phyloP scores from a whole-genome alignment of 2,888 invertebrate species.

The Theretra japonica region DNA sequence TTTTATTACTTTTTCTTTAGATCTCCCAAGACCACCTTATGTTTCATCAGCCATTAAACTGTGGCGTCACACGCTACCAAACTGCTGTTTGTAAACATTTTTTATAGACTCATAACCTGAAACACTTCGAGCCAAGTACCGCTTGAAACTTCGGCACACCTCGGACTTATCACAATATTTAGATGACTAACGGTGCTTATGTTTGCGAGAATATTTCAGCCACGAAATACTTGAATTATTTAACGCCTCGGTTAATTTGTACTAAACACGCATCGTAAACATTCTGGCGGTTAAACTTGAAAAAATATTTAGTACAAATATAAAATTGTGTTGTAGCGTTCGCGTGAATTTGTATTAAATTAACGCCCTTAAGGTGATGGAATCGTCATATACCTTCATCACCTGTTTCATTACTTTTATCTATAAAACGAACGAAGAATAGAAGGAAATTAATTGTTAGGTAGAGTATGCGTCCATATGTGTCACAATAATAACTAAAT shows the following conservation, averaged over 20 bases:
- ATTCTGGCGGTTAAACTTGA: neutral
- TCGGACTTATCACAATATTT: conserved; percentile 9
- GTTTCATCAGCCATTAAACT: conserved; percentile 23
- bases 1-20: conserved; percentile 24
- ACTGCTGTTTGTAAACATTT: conserved; percentile 27
- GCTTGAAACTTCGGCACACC: conserved; percentile 3
- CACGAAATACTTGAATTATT: neutral
- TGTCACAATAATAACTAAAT: no score
- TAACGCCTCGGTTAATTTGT: neutral
- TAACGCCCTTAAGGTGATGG: no score
- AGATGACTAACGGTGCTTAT: conserved; percentile 6
- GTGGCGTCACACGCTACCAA: conserved; percentile 4
- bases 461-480: no score
- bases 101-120: conserved; percentile 28
- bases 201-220: neutral
- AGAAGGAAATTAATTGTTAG: no score
- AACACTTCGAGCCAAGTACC: conserved; percentile 22
- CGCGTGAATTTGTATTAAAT: no score
- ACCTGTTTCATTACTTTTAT: no score
- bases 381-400: no score
- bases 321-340: neutral
- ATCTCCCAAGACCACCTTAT: conserved; percentile 16
- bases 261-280: neutral
- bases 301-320: neutral
- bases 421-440: no score